A percentile compares a stretch with the other conserved stretches of the same genome.
phyloP scores from a whole-genome alignment of 2,888 invertebrate species.

The Agelastica alni region DNA sequence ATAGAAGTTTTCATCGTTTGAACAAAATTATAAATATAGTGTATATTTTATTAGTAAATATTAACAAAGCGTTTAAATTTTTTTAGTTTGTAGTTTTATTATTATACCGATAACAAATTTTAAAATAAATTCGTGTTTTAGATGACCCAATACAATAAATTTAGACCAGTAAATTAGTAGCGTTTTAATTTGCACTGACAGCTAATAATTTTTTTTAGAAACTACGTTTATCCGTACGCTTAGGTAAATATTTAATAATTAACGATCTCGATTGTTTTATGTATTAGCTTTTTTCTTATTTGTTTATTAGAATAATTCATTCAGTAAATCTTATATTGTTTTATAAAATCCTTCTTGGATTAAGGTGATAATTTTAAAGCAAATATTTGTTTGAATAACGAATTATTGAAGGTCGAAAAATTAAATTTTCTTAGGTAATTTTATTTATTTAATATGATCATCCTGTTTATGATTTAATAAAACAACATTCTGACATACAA shows the following conservation, averaged over 20 bases:
- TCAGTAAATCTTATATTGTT: background rate
- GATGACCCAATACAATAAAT: background rate
- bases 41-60: no score
- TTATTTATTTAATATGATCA: no score
- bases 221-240: no score
- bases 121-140: background rate
- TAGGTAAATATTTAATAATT: background rate
- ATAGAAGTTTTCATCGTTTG: no score
- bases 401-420: no score
- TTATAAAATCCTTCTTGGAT: background rate
- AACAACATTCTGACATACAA: no score
- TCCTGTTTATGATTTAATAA: no score
- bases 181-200: background rate
- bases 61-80: no score
- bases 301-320: background rate
- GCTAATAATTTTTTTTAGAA: background rate
- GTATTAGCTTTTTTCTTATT: slow-evolving; percentile 1
- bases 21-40: no score
- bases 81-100: no score
- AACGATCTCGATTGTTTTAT: slow-evolving; percentile 3
- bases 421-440: no score
- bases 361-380: slow-evolving; percentile 4
- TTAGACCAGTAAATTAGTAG: background rate
- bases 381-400: slow-evolving; percentile 5
- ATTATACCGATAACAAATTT: no score